Evolutionary conservation across 2,113 vertebrate species (phyloP).

Genomic region (Eurystomus gularis): DNA sequence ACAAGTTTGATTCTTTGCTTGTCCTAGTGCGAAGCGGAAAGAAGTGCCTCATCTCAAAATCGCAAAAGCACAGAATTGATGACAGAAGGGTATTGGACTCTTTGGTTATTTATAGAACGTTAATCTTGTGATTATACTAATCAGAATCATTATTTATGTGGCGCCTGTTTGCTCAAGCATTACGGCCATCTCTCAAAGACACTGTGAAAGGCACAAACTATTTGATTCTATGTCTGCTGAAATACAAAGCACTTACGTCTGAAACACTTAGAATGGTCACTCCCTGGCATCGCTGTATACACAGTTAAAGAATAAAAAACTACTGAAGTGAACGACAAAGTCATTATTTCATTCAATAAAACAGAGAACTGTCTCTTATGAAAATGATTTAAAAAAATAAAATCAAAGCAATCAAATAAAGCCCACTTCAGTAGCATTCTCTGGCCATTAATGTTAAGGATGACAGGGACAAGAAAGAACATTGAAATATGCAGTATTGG

Average conservation of each 20-base stretch:
- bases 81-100: background rate
- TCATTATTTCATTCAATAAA: background rate
- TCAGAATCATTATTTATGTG: slow-evolving; percentile 42
- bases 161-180: slow-evolving; percentile 12
- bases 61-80: background rate
- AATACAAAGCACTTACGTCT: background rate
- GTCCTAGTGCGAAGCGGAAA: background rate
- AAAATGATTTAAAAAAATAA: background rate
- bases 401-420: background rate
- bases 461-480: background rate
- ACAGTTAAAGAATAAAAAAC: background rate
- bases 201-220: slow-evolving; percentile 1
- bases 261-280: background rate
- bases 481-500: background rate
- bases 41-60: background rate
- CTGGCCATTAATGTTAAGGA: background rate
- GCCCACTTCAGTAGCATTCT: background rate
- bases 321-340: background rate
- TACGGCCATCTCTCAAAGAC: background rate
- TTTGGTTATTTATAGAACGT: slow-evolving; percentile 3
- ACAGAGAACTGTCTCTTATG: background rate
- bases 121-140: slow-evolving; percentile 23
- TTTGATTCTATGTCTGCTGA: background rate
- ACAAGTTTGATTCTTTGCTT: background rate
- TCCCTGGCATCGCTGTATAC: background rate